Conservation (phyloP, 1,140 invertebrate species). For the Drosophila nigromelanica region DNA sequence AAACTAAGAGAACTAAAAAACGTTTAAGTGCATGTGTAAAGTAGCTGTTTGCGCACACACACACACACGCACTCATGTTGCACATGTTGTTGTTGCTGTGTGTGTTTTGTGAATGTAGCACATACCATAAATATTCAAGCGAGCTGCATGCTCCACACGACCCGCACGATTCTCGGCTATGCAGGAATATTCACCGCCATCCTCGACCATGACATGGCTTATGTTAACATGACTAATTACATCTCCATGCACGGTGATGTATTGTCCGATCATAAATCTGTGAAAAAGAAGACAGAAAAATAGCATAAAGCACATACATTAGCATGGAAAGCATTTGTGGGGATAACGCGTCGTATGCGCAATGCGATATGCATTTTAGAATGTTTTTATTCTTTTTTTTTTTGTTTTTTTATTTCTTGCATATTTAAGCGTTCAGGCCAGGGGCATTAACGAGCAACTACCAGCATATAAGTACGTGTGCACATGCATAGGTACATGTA, state of each 20-base stretch:
- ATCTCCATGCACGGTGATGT: constrained; percentile 91
- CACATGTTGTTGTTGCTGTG: constrained; percentile 10
- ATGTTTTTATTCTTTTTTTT: constrained; percentile 1
- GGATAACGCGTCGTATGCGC: constrained; percentile 56
- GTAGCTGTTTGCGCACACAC: constrained; percentile 50
- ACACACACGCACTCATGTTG: constrained; percentile 10
- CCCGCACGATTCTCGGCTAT: constrained; percentile 92
- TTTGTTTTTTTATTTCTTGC: constrained; percentile 45
- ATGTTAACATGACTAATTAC: constrained; percentile 95
- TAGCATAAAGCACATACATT: constrained; percentile 55
- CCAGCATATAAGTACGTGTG: constrained; percentile 5
- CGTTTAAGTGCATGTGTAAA: constrained; percentile 75
- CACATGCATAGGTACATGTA: constrained; percentile 2
- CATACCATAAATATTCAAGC: constrained; percentile 94
- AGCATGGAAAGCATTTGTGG: constrained; percentile 56
- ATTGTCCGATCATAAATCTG: constrained; percentile 92
- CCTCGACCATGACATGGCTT: constrained; percentile 91
- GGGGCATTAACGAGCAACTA: constrained; percentile 50
- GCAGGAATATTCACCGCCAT: constrained; percentile 95
- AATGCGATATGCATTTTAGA: constrained; percentile 55
- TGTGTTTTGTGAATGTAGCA: constrained; percentile 49
- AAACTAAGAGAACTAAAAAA: constrained; percentile 45
- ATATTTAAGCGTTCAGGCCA: constrained; percentile 57
- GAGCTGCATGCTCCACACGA: constrained; percentile 89
- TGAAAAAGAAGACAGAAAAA: constrained; percentile 25